Base-by-base conservation (phyloP, 2,113 vertebrate genomes). In the Pogona vitticeps region DNA sequence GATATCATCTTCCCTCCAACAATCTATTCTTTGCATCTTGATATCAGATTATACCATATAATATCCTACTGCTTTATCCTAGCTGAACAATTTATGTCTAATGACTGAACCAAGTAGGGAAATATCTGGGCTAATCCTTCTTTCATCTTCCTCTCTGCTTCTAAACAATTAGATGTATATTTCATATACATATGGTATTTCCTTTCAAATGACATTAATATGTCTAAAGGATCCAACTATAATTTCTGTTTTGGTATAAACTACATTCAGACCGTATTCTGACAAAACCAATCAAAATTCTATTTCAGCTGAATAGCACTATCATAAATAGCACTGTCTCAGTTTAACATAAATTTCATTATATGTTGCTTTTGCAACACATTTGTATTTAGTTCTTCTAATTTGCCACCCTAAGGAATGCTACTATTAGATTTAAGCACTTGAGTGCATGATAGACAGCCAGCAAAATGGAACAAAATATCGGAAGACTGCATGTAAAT, bases 91-190 rank as follows among this genome's bases (percentile, higher is more conserved):
- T 65, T 86, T 86, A 76, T 33, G n/a, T n/a, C 23, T 81, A 67
- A 86, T 36, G 58, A 65, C 10, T 13, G 18, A 87, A 26, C 31
- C 78, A 63, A 33, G n/a, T 12, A 13, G 42, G 79, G 70, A 75
- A 71, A 65, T 80, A 72, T 75, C 58, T 85, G 70, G 70, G 72
- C n/a, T 75, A 76, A 87, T 87, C 70, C 59, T 80, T 63, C 40
- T 65, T 79, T 82, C 59, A 87, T 72, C 33, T 42, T 42, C 36
- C 59, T 83, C 70, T 73, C 42, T 38, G 79, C 40, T 81, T 81
- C 71, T 75, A 67, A 81, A 76, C 59, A 82, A 75, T 56, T 76
- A 76, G 42, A 56, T 87, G n/a, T 82, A 56, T 67, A 81, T 67
- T 87, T 86, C 59, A 67, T 59, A 80, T 31, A 38, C 31, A 67